phyloP scores from a whole-genome alignment of 92 coral and sea anemone species.

The Epizoanthus illoricatus region DNA sequence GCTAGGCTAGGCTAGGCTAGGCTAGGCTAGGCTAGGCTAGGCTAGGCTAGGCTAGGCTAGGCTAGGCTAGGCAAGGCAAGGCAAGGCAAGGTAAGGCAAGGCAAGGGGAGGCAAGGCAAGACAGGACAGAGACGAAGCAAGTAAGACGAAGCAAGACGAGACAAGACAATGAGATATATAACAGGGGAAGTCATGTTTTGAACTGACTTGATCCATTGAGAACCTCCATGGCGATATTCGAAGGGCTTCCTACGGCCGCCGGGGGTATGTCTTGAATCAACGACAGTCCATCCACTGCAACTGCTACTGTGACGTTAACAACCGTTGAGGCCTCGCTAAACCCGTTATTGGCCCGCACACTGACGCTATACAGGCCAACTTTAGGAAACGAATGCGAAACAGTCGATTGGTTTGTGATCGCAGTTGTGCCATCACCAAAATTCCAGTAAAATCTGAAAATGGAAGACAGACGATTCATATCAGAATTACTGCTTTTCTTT shows the following conservation, averaged over 20 bases:
- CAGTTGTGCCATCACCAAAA: not conserved
- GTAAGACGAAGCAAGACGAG: no score
- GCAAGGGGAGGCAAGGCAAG: not conserved
- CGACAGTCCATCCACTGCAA: not conserved
- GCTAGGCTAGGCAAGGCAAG: no score
- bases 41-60: no score
- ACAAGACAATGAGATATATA: no score
- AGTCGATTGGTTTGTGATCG: not conserved
- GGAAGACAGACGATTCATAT: not conserved
- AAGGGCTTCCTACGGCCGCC: not conserved
- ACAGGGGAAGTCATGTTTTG: not conserved
- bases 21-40: no score
- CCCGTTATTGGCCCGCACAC: slow-evolving; percentile 4
- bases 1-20: no score
- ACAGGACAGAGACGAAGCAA: no score
- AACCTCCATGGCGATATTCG: slow-evolving; percentile 7
- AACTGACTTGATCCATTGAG: slow-evolving; percentile 23
- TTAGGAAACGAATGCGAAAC: not conserved
- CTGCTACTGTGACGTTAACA: not conserved
- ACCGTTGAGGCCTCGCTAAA: slow-evolving; percentile 4
- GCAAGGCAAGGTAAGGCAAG: no score
- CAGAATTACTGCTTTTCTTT: no score
- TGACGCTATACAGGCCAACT: not conserved
- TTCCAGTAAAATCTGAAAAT: slow-evolving; percentile 13
- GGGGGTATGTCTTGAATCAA: not conserved